Evolutionary conservation across 1,140 invertebrate genomes (phyloP).

Genomic region (Panulirus ornatus): DNA sequence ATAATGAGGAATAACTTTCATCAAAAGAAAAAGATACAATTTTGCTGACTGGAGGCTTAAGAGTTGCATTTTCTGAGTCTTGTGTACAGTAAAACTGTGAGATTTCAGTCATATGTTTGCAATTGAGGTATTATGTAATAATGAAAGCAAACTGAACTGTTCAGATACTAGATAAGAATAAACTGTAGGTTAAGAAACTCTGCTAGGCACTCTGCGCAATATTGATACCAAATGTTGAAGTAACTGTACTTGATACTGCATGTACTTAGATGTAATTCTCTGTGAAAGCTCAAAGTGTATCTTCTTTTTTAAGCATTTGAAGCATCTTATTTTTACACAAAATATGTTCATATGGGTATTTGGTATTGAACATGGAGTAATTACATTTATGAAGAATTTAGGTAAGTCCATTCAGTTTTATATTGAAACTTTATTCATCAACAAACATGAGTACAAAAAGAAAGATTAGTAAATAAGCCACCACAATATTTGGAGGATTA

Average conservation of each 20-base stretch:
- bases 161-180: not conserved
- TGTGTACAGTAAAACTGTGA: constrained; percentile 12
- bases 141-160: constrained; percentile 13
- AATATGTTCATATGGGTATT: not conserved
- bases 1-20: not conserved
- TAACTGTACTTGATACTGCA: not conserved
- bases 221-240: not conserved
- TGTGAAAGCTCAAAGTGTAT: not conserved
- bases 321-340: not conserved
- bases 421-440: not conserved
- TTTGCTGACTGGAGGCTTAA: not conserved
- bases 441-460: not conserved
- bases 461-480: not conserved
- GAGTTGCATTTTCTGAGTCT: not conserved
- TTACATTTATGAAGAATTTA: not conserved
- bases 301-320: not conserved
- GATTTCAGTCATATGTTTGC: constrained; percentile 10
- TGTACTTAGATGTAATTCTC: not conserved
- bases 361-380: not conserved
- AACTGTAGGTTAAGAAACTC: not conserved
- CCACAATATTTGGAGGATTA: not conserved
- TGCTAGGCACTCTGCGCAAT: not conserved
- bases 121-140: not conserved
- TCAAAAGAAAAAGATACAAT: not conserved
- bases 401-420: not conserved